Evolutionary conservation across 2,888 invertebrate species (phyloP).

Genomic region (Tubulanus polymorphus): DNA sequence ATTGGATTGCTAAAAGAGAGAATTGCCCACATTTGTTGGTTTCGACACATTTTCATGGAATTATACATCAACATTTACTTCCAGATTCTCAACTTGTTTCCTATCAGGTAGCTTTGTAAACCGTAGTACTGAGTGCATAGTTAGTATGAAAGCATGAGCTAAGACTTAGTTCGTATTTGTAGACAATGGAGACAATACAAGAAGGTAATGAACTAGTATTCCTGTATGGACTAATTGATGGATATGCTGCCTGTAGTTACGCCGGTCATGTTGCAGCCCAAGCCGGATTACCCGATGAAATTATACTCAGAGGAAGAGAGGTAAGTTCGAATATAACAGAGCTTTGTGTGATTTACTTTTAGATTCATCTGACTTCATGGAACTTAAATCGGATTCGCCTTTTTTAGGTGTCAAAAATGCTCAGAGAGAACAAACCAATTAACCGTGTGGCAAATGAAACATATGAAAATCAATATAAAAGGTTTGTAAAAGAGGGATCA

Average conservation of each 20-base stretch:
- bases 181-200: conserved; percentile 65
- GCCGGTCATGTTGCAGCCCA: conserved; percentile 65
- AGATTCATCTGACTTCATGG: not conserved
- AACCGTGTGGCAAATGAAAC: conserved; percentile 29
- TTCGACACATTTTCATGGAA: conserved; percentile 73
- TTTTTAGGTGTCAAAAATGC: conserved; percentile 40
- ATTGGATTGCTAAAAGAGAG: conserved; percentile 61
- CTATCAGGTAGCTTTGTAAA: conserved; percentile 56
- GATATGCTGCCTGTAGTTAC: conserved; percentile 62
- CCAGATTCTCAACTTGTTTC: conserved; percentile 58
- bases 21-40: conserved; percentile 71
- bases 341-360: not conserved
- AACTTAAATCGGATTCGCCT: too few species aligned
- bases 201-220: conserved; percentile 63
- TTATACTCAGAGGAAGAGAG: conserved; percentile 59
- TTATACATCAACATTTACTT: conserved; percentile 59
- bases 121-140: too few species aligned
- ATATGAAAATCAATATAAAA: conserved; percentile 28
- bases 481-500: too few species aligned
- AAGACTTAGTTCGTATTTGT: conserved; percentile 19
- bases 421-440: conserved; percentile 33
- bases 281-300: conserved; percentile 58
- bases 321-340: conserved; percentile 17
- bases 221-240: conserved; percentile 64
- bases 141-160: not conserved